Percentiles rank a stretch among this genome's conserved stretches.
These are phyloP conservation scores for Stomatorhinus ivindoensis DNA, from an alignment of 2,113 vertebrate species.

Conservation along the genomic window DNA sequence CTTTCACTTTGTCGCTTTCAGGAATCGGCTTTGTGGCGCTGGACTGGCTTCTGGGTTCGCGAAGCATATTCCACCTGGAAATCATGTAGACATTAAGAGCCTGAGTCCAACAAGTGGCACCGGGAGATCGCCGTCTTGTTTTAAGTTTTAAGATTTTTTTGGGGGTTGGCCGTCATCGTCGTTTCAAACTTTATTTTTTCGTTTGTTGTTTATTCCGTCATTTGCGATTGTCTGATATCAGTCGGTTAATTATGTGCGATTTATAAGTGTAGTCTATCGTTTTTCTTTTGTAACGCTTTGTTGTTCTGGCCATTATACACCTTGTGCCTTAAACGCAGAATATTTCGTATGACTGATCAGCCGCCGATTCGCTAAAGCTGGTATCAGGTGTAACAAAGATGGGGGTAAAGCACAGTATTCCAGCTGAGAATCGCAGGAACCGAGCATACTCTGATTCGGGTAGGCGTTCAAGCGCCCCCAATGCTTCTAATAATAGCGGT, in stretches of 20 bases:
- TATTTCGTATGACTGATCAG: background rate
- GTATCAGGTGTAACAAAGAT: slow-evolving; percentile 44
- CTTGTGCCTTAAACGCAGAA: background rate
- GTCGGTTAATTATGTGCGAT: background rate
- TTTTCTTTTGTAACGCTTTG: background rate
- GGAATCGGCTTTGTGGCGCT: slow-evolving; percentile 9
- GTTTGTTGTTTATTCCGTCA: background rate
- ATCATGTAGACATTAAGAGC: background rate
- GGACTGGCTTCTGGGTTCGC: slow-evolving; percentile 13
- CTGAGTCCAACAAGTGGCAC: slow-evolving; percentile 1
- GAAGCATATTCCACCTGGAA: background rate
- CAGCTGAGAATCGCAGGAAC: slow-evolving; percentile 69
- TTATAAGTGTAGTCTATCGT: background rate
- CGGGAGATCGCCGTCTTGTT: background rate
- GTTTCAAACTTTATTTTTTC: background rate
- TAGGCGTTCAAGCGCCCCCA: slow-evolving; percentile 57
- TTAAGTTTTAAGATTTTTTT: background rate
- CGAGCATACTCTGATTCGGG: slow-evolving; percentile 87
- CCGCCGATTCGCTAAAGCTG: background rate
- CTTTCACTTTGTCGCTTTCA: background rate
- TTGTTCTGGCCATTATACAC: background rate
- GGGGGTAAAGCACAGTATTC: slow-evolving; percentile 78
- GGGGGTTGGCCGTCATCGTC: background rate
- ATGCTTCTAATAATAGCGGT: slow-evolving; percentile 38
- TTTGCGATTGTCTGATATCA: background rate